phyloP scores from a whole-genome alignment of 2,113 vertebrate genomes.

The Callithrix jacchus region DNA sequence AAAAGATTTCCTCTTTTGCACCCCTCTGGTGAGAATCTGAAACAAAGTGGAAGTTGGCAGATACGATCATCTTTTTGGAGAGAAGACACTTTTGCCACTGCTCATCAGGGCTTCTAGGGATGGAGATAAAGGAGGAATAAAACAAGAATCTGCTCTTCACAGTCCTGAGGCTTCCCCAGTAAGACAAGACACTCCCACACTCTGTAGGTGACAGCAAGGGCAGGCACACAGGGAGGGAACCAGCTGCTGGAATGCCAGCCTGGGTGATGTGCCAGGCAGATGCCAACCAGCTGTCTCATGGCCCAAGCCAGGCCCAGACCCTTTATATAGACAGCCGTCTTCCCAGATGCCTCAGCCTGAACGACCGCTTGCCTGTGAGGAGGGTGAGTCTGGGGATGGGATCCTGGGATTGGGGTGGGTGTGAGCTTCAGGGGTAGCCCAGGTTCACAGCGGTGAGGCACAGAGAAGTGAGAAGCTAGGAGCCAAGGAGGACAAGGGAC shows the following conservation, averaged over 20 bases:
- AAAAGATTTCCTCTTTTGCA: not conserved
- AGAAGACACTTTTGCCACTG: not conserved
- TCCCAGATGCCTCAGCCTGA: slow-evolving; percentile 54
- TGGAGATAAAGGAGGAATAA: not conserved
- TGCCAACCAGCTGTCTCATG: slow-evolving; percentile 74
- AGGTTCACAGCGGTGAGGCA: not conserved
- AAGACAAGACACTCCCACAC: slow-evolving; percentile 44
- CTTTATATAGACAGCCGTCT: slow-evolving; percentile 62
- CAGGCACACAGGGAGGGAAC: slow-evolving; percentile 65
- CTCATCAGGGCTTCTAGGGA: not conserved
- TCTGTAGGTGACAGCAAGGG: slow-evolving; percentile 52
- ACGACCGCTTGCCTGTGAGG: slow-evolving; percentile 39
- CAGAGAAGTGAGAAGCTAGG: not conserved
- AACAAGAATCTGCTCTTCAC: not conserved
- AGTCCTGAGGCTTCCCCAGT: not conserved
- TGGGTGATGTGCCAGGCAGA: slow-evolving; percentile 42
- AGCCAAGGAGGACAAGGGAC: not conserved
- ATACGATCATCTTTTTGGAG: not conserved
- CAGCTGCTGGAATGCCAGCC: slow-evolving; percentile 52
- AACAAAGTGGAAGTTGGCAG: not conserved
- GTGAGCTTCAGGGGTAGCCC: not conserved
- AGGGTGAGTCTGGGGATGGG: slow-evolving; percentile 62
- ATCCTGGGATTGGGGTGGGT: not conserved
- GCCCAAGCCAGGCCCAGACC: slow-evolving; percentile 10
- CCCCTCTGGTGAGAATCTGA: not conserved